Percentiles rank a stretch among this genome's conserved stretches.
Evolutionary conservation across 2,113 vertebrate genomes (phyloP).

Genomic region (Eira barbara): DNA sequence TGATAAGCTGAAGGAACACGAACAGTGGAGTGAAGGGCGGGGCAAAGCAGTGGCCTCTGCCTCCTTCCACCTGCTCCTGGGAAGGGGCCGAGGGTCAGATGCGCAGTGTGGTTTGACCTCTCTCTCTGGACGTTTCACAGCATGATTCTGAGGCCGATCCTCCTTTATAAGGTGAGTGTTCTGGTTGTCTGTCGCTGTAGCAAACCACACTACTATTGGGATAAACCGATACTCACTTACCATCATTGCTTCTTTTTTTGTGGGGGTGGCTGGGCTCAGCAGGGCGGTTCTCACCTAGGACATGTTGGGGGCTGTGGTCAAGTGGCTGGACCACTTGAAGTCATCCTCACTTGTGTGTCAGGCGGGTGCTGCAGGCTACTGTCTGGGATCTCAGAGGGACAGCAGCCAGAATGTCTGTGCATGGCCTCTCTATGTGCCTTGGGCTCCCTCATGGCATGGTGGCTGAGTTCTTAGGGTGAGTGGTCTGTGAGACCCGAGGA

Average conservation of each 20-base stretch:
- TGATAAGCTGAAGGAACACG: conserved; percentile 50
- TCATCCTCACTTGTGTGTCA: fast-evolving
- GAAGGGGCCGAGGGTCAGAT: not conserved
- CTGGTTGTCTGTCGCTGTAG: fast-evolving
- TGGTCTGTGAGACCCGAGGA: not conserved
- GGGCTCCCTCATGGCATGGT: not conserved
- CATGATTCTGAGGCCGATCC: not conserved
- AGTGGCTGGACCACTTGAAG: not conserved
- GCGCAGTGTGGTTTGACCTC: fast-evolving
- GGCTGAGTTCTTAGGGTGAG: not conserved
- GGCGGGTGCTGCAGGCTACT: not conserved
- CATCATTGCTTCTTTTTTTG: fast-evolving
- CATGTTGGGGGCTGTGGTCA: fast-evolving
- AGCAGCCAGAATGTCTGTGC: fast-evolving
- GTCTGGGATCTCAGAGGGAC: not conserved
- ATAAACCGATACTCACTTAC: fast-evolving
- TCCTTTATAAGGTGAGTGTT: not conserved
- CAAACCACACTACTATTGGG: fast-evolving
- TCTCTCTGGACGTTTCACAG: not conserved
- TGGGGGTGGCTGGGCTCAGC: not conserved
- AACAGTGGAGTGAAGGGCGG: conserved; percentile 39
- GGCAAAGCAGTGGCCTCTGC: fast-evolving
- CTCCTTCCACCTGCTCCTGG: not conserved
- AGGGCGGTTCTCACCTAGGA: fast-evolving
- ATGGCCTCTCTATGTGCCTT: fast-evolving